A percentile compares a stretch with the other conserved stretches of the same genome.
Conservation (phyloP, 1,140 invertebrate genomes). For the Drosophila asahinai region DNA sequence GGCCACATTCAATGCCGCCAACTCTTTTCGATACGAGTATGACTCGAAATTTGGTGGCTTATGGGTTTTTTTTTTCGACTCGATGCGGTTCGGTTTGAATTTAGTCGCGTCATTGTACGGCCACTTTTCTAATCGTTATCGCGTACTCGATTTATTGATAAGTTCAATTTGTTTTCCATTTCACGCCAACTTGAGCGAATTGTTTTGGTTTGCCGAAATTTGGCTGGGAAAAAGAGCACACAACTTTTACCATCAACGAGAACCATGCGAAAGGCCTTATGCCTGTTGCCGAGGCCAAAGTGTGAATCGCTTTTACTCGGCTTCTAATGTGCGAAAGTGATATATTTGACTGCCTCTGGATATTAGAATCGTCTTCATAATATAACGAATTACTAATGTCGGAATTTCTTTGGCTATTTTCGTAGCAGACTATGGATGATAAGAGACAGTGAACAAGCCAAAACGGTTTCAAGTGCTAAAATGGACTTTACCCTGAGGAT, state of each 20-base stretch:
- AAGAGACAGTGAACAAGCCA: constrained; percentile 5
- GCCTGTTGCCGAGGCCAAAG: constrained; percentile 17
- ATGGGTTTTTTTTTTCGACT: constrained; percentile 2
- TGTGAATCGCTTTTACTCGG: neutral
- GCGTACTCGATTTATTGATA: constrained; percentile 73
- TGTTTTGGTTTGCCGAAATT: constrained; percentile 58
- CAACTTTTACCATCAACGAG: neutral
- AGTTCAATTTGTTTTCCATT: constrained; percentile 82
- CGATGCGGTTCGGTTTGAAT: constrained; percentile 1
- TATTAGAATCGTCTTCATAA: neutral
- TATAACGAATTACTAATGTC: constrained; percentile 3
- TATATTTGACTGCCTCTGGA: neutral
- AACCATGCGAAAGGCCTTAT: too few relatives aligned
- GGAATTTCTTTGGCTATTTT: constrained; percentile 11
- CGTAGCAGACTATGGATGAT: constrained; percentile 7
- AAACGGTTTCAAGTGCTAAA: constrained; percentile 1
- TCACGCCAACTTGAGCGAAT: constrained; percentile 76
- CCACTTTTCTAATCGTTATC: constrained; percentile 70
- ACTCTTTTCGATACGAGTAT: constrained; percentile 2
- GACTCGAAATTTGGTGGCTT: constrained; percentile 16
- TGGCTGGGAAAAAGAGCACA: constrained; percentile 35
- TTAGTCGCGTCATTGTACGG: constrained; percentile 40
- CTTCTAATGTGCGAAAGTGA: constrained; percentile 3
- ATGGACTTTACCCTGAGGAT: constrained; percentile 35
- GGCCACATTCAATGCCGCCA: constrained; percentile 19